Evolutionary conservation across 35 echinoderm and acorn worm genomes (phyloP), one percentile per base, ranked within the genome.

Genomic region (Anneissia japonica): DNA sequence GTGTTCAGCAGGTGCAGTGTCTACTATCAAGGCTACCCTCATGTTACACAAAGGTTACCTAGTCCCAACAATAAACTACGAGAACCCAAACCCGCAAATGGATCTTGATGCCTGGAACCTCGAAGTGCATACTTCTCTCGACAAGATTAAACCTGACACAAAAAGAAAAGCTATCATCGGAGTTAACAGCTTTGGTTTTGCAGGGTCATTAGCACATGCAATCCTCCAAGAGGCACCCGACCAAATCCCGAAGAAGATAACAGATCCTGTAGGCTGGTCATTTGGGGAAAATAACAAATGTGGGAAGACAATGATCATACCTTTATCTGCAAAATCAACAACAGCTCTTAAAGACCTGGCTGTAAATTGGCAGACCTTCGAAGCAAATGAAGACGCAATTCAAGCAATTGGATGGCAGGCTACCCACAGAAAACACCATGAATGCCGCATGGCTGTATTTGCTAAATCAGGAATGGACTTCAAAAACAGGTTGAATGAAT

Each of bases 101-200:
- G 73, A 97, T 34, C 41, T 92, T 37, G 86, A 93, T 0, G 76
- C 77, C 17, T 90, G 83, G 89, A 93, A 91, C 19, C 32, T 77
- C 0, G 31, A 34, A 37, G 76, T 77, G 0, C 76, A 77, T 5
- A 77, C 76, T 32, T 1, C 4, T 7, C 11, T 35, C 11, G 76
- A 77, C 5, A 51, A 90, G 4, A 37, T 34, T 35, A 36, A 86
- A 56, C 82, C 90, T 0, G 82, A 88, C 41, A 51, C 82, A 31
- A 78, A 90, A 12, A 84, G 86, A 32, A 89, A 90, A 7, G 77
- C 82, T 55, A 93, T 86, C 11, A 84, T 97, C 56, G 91, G 95
- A 16, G 46, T 97, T 17, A 97, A 97, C 86, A 94, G 88, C n/a
- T 93, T 93, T 46, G 95, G 95, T 0, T 97, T 97, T 89, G 95